These are phyloP conservation scores for Centroberyx gerrardi DNA, from an alignment of 2,797 vertebrate genomes.

Conservation along the genomic window DNA sequence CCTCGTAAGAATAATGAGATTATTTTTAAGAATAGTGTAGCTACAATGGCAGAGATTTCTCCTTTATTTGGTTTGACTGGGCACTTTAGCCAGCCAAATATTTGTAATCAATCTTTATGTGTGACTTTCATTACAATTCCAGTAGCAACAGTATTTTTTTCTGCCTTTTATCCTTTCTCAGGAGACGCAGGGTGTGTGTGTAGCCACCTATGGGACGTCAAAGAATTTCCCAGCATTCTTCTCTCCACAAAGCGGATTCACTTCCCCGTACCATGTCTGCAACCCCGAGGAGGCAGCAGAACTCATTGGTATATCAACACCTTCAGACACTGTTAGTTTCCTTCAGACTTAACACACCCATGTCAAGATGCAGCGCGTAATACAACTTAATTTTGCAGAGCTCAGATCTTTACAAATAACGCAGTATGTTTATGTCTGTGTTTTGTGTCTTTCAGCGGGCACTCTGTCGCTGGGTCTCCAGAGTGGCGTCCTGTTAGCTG, in stretches of 20 bases:
- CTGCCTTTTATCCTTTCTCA: constrained; percentile 53
- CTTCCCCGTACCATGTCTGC: constrained; percentile 85
- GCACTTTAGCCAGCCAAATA: background rate
- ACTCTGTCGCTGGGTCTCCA: constrained; percentile 85
- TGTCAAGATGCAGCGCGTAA: background rate
- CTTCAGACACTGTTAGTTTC: background rate
- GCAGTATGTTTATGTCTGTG: constrained; percentile 3
- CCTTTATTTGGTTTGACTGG: background rate
- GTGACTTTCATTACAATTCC: background rate
- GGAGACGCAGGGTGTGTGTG: constrained; percentile 95
- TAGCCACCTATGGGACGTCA: constrained; percentile 89
- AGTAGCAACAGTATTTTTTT: background rate
- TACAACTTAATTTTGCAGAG: no score
- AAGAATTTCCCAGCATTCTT: constrained; percentile 93
- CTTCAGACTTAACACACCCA: background rate
- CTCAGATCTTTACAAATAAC: background rate
- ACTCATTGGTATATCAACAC: constrained; percentile 87
- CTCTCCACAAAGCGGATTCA: constrained; percentile 87
- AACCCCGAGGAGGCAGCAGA: constrained; percentile 88
- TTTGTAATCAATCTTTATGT: background rate
- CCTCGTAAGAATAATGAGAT: constrained; percentile 83
- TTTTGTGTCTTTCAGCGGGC: constrained; percentile 76
- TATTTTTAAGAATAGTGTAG: background rate
- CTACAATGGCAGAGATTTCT: background rate
- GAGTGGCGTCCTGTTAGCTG: constrained; percentile 90